These are phyloP conservation scores for Rhyacophila evoluta DNA, from an alignment of 2,888 invertebrate genomes.

Conservation along the genomic window DNA sequence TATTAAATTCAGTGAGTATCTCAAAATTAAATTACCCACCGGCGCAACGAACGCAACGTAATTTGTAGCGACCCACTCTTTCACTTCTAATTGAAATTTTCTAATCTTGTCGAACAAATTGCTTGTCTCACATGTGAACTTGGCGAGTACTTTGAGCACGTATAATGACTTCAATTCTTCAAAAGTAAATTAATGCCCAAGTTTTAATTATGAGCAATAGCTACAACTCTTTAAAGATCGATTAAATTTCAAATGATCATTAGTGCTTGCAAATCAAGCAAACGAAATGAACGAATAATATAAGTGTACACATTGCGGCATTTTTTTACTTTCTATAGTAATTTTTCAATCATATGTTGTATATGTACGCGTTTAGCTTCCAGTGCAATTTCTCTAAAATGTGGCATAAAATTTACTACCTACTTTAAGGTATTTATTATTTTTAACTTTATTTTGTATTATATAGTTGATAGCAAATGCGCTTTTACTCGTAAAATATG, in stretches of 20 bases:
- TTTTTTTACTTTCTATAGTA: not conserved
- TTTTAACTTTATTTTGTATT: too few relatives aligned
- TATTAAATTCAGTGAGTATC: not conserved
- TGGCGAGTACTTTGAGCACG: not conserved
- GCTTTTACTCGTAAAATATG: too few relatives aligned
- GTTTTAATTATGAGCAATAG: not conserved
- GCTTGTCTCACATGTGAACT: not conserved
- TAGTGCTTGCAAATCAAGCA: not conserved
- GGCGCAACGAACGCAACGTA: not conserved
- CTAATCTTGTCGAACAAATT: constrained; percentile 7
- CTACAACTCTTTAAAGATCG: not conserved
- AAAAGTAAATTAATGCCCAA: too few relatives aligned
- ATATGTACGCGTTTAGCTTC: too few relatives aligned
- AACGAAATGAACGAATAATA: not conserved
- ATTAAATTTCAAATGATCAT: not conserved
- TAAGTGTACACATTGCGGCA: not conserved
- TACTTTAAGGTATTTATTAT: too few relatives aligned
- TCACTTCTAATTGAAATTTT: not conserved
- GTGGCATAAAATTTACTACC: too few relatives aligned
- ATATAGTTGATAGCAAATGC: too few relatives aligned
- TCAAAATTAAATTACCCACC: constrained; percentile 1
- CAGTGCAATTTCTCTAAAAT: too few relatives aligned
- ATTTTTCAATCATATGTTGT: too few relatives aligned
- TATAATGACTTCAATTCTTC: not conserved
- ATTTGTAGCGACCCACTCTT: not conserved